A percentile compares a stretch with the other conserved stretches of the same genome.
Evolutionary conservation across 1,140 invertebrate genomes (phyloP).

Genomic region (Camponotus vicinus): DNA sequence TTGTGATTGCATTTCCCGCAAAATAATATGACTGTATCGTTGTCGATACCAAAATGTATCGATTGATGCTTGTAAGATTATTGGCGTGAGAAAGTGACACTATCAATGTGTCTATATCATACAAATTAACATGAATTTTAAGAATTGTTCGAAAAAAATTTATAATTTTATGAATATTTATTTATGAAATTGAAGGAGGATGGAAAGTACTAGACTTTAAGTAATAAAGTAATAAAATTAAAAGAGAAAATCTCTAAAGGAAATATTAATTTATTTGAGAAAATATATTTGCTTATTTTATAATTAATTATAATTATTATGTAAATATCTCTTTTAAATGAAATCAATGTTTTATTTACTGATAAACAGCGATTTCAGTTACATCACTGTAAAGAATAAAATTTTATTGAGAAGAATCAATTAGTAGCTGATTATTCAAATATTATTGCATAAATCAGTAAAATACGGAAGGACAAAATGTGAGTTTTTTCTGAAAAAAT

Average conservation of each 20-base stretch:
- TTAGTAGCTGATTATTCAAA: too few species aligned
- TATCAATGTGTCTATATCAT: background rate
- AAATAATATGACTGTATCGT: constrained; percentile 43
- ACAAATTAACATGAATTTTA: background rate
- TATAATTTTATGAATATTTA: background rate
- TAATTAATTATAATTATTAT: background rate
- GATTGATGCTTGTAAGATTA: constrained; percentile 18
- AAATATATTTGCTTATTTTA: background rate
- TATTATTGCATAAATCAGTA: too few species aligned
- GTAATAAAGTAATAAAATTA: background rate
- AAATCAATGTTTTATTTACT: too few species aligned
- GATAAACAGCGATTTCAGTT: too few species aligned
- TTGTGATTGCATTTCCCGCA: constrained; percentile 7
- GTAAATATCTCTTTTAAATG: background rate
- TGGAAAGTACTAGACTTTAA: background rate
- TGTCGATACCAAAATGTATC: background rate
- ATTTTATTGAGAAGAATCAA: too few species aligned
- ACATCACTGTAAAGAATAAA: too few species aligned
- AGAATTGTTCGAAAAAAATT: background rate
- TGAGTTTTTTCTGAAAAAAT: too few species aligned
- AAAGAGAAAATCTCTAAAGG: background rate
- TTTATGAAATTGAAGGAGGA: background rate
- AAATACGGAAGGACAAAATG: too few species aligned
- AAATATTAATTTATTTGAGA: background rate
- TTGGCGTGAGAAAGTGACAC: background rate